These are phyloP conservation scores for Hypocryptadius cinnamomeus DNA, from an alignment of 2,113 vertebrate species.

Conservation along the genomic window DNA sequence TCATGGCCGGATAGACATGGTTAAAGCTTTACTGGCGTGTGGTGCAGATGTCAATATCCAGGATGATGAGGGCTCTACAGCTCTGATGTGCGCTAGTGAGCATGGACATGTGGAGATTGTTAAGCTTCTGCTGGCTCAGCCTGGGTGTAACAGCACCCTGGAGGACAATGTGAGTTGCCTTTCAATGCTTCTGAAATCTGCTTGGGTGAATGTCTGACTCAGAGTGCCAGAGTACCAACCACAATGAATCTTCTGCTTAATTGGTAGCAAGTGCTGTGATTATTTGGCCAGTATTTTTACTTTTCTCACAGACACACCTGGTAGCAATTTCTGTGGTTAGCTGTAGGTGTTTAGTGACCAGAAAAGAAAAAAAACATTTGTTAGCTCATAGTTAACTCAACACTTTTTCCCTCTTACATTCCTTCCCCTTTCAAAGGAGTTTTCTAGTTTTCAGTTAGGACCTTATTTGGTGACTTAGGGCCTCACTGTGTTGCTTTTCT, in stretches of 20 bases:
- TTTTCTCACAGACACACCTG: neutral
- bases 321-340: neutral
- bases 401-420: neutral
- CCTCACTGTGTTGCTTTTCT: neutral
- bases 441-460: neutral
- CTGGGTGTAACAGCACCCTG: slow-evolving; percentile 86
- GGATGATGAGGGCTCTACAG: slow-evolving; percentile 94
- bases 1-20: slow-evolving; percentile 96
- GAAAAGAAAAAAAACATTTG: neutral
- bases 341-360: neutral
- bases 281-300: neutral
- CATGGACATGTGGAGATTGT: slow-evolving; percentile 95
- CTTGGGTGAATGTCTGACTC: neutral
- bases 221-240: neutral
- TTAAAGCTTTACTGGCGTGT: slow-evolving; percentile 86
- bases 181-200: neutral
- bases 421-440: neutral
- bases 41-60: slow-evolving; percentile 92
- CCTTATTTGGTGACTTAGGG: neutral
- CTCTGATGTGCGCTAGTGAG: slow-evolving; percentile 96
- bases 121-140: slow-evolving; percentile 89
- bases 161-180: slow-evolving; percentile 86
- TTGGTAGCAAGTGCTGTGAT: neutral
- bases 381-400: neutral
- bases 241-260: neutral